Conservation (phyloP, 2,797 vertebrate species). For the Poliocrania exsul region DNA sequence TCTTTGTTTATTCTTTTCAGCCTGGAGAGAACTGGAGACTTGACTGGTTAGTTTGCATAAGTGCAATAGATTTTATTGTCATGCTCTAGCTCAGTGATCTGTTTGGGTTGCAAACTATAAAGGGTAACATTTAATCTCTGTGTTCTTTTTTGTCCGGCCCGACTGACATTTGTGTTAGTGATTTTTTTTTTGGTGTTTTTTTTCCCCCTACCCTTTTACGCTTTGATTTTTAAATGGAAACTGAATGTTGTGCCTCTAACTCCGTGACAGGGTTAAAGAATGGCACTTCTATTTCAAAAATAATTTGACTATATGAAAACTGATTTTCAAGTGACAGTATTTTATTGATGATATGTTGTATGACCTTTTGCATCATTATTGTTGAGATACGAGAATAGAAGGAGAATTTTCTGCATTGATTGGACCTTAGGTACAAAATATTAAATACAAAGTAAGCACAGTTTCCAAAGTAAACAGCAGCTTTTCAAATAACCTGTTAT, state of each 20-base stretch:
- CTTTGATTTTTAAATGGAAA: slow-evolving; percentile 45
- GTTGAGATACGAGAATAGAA: background rate
- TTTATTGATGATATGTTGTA: slow-evolving; percentile 33
- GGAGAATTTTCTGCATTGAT: slow-evolving; percentile 16
- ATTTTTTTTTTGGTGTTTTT: background rate
- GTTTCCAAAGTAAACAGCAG: slow-evolving; percentile 14
- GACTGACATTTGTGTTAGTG: slow-evolving; percentile 39
- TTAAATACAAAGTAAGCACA: background rate
- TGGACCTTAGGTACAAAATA: background rate
- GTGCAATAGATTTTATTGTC: background rate
- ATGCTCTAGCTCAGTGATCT: background rate
- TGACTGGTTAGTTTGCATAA: background rate
- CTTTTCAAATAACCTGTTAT: background rate
- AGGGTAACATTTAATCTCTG: slow-evolving; percentile 36
- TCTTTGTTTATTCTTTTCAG: background rate
- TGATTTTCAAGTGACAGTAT: slow-evolving; percentile 33
- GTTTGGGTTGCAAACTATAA: slow-evolving; percentile 6
- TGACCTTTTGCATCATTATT: slow-evolving; percentile 49
- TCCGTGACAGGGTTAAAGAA: slow-evolving; percentile 47
- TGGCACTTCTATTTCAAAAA: slow-evolving; percentile 34
- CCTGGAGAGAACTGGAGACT: background rate
- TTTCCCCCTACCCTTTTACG: background rate
- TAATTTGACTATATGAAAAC: slow-evolving; percentile 48
- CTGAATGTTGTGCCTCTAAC: background rate
- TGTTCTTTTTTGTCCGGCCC: background rate